A percentile compares a stretch with the other conserved stretches of the same genome.
These are phyloP conservation scores for Gerris lacustris DNA, from an alignment of 2,888 invertebrate species.

Conservation along the genomic window DNA sequence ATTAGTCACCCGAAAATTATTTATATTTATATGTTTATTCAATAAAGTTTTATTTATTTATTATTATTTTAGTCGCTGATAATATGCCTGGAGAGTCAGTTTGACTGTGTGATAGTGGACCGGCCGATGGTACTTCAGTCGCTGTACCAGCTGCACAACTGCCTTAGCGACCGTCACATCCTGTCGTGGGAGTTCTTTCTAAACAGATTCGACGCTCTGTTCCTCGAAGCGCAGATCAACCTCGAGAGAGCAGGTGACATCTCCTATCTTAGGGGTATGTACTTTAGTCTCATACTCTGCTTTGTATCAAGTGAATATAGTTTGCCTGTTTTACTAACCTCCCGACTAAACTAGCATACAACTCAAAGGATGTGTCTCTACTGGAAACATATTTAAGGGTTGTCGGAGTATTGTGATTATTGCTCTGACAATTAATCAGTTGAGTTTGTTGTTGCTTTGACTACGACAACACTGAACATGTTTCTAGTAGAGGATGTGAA, in stretches of 20 bases:
- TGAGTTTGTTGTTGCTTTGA: too few species aligned
- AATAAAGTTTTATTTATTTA: too few species aligned
- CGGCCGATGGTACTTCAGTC: constrained; percentile 92
- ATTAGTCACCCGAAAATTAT: too few species aligned
- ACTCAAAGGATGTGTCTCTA: neutral
- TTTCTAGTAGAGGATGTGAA: too few species aligned
- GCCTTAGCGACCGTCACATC: constrained; percentile 77
- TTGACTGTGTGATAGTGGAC: constrained; percentile 92
- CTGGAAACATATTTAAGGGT: too few species aligned
- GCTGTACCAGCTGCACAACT: constrained; percentile 85
- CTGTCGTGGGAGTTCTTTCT: constrained; percentile 96
- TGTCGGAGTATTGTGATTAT: too few species aligned
- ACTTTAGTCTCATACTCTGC: neutral
- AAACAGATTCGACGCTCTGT: constrained; percentile 87
- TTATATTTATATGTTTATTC: too few species aligned
- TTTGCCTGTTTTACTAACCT: neutral
- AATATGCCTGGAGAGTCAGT: constrained; percentile 92
- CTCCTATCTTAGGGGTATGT: constrained; percentile 61
- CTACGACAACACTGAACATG: too few species aligned
- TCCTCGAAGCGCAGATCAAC: constrained; percentile 89
- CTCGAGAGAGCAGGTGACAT: constrained; percentile 75
- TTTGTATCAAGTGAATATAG: neutral
- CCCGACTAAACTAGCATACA: constrained; percentile 13
- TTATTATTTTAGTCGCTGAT: constrained; percentile 55
- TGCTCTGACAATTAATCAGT: too few species aligned